Conservation (phyloP, 23 tunicate genomes). For the Aplidium turbinatum region DNA sequence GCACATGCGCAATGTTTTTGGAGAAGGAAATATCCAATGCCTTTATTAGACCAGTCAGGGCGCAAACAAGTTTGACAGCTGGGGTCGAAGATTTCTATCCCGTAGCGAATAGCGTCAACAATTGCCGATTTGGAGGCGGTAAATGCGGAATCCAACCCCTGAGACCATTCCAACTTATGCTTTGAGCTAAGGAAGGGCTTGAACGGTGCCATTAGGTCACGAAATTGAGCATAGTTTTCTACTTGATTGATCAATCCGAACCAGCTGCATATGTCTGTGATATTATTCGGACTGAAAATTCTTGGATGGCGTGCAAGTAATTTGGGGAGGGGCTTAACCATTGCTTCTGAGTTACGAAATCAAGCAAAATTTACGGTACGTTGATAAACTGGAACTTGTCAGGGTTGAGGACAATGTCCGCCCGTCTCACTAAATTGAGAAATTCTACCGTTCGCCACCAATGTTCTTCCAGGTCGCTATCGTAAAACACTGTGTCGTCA, state of each 20-base stretch:
- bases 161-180: slow-evolving; percentile 4
- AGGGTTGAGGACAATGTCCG: slow-evolving; percentile 19
- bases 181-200: slow-evolving; percentile 12
- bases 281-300: background rate
- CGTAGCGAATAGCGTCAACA: background rate
- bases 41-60: slow-evolving; percentile 26
- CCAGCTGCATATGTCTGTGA: slow-evolving; percentile 24
- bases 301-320: slow-evolving; percentile 1
- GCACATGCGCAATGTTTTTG: slow-evolving; percentile 41
- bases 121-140: slow-evolving; percentile 2
- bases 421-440: background rate
- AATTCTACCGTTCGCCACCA: slow-evolving; percentile 20
- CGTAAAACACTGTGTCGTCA: slow-evolving; percentile 39
- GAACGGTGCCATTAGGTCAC: slow-evolving; percentile 14
- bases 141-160: slow-evolving; percentile 20
- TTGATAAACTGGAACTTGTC: slow-evolving; percentile 30
- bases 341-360: slow-evolving; percentile 14
- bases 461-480: background rate
- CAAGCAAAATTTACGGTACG: slow-evolving; percentile 22
- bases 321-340: slow-evolving; percentile 22
- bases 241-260: slow-evolving; percentile 37
- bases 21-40: slow-evolving; percentile 34
- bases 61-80: background rate
- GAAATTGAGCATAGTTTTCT: slow-evolving; percentile 10
- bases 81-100: slow-evolving; percentile 3